Conservation (phyloP, 2,113 vertebrate genomes). For the Columbina picui region DNA sequence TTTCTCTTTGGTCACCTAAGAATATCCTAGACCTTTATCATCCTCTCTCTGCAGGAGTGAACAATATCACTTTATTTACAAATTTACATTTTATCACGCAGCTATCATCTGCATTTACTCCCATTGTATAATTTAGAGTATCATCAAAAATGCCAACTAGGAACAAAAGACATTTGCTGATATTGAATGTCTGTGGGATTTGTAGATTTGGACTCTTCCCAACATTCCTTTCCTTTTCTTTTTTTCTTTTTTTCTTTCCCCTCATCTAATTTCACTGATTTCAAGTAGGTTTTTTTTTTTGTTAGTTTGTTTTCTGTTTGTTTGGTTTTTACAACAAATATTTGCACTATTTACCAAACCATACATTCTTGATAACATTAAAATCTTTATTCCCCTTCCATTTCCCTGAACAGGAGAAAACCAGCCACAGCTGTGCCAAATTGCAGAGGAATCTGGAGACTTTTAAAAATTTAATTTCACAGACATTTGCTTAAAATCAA, state of each 20-base stretch:
- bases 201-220: neutral
- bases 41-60: neutral
- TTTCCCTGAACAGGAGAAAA: neutral
- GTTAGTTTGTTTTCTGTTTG: neutral
- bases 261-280: neutral
- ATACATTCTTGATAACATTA: neutral
- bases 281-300: neutral
- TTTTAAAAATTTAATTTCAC: neutral
- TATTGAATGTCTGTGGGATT: neutral
- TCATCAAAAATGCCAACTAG: neutral
- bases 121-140: neutral
- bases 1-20: neutral
- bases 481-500: neutral
- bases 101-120: neutral
- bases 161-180: neutral
- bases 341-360: neutral
- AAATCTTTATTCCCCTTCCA: neutral
- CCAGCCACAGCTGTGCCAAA: neutral
- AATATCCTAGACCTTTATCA: neutral
- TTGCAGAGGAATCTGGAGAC: neutral
- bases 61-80: neutral
- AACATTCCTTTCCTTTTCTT: neutral
- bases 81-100: neutral
- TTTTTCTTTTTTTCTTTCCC: neutral
- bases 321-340: neutral